A percentile compares a stretch with the other conserved stretches of the same genome.
Conservation (phyloP, 2,888 invertebrate species). For the Trachelus stipa region DNA sequence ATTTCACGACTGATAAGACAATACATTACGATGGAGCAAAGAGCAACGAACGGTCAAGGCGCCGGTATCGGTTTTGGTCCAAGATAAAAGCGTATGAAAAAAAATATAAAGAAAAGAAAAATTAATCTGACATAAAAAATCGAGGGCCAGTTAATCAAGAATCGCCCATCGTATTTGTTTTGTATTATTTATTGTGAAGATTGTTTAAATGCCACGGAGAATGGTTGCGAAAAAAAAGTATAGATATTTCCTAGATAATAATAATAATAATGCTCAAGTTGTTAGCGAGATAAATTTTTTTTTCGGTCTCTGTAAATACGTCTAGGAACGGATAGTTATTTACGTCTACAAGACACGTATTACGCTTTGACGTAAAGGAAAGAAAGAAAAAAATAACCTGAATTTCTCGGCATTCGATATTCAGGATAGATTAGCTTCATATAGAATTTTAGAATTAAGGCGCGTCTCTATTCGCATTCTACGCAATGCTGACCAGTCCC, state of each 20-base stretch:
- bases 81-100: constrained; percentile 48
- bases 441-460: background rate
- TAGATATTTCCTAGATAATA: background rate
- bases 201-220: background rate
- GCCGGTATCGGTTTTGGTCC: constrained; percentile 51
- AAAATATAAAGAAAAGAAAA: background rate
- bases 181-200: constrained; percentile 11
- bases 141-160: constrained; percentile 8
- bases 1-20: constrained; percentile 95
- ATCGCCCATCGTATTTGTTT: constrained; percentile 22
- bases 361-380: background rate
- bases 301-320: background rate
- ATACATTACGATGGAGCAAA: constrained; percentile 92
- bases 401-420: background rate
- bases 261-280: background rate
- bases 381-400: background rate
- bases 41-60: constrained; percentile 60
- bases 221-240: background rate
- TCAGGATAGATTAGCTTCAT: background rate
- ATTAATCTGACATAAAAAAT: background rate
- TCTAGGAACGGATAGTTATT: background rate
- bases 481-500: background rate
- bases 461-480: background rate
- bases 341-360: background rate
- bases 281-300: background rate